Percentiles rank a stretch among this genome's conserved stretches.
Conservation (phyloP, 2,797 vertebrate species). For the Silurus lanzhouensis region DNA sequence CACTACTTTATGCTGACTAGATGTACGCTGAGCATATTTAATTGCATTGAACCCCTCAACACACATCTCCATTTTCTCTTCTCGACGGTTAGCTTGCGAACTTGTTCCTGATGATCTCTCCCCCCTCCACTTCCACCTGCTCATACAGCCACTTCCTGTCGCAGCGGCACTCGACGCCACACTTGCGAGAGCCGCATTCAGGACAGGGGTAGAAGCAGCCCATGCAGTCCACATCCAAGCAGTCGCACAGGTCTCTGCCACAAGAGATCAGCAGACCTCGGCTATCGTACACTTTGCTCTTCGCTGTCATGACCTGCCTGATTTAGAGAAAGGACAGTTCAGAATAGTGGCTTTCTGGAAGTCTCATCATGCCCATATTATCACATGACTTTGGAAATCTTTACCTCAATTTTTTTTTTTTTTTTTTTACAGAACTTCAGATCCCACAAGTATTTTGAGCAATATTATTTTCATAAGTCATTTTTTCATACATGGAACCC, state of each 20-base stretch:
- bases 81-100: slow-evolving; percentile 71
- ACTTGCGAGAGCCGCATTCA: slow-evolving; percentile 88
- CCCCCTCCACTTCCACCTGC: slow-evolving; percentile 96
- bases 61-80: not conserved
- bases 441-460: not conserved
- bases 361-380: not conserved
- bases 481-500: not conserved
- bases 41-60: not conserved
- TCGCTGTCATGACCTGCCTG: slow-evolving; percentile 83
- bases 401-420: not conserved
- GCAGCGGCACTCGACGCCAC: slow-evolving; percentile 91
- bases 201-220: slow-evolving; percentile 97
- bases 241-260: slow-evolving; percentile 92
- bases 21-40: not conserved
- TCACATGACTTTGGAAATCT: not conserved
- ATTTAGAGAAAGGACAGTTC: not conserved
- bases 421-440: too few species aligned
- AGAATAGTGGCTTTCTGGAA: not conserved
- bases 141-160: slow-evolving; percentile 98
- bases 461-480: not conserved
- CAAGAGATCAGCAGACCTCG: slow-evolving; percentile 87
- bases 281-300: slow-evolving; percentile 91
- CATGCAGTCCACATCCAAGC: slow-evolving; percentile 91
- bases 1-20: not conserved
- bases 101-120: slow-evolving; percentile 93